Conservation (phyloP, 1,140 invertebrate species). For the Hycleus phaleratus region DNA sequence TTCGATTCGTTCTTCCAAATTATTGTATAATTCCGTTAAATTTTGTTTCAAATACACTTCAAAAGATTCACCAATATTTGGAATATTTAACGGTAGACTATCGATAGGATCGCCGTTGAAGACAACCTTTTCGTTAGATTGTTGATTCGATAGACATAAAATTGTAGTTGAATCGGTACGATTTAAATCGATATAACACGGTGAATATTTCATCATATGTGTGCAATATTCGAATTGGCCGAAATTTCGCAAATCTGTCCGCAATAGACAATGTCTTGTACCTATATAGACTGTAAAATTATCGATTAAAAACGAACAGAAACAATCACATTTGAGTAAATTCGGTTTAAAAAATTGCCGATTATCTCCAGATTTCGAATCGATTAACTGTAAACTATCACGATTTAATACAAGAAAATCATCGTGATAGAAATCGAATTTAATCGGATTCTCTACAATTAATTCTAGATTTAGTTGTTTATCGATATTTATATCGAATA, state of each 20-base stretch:
- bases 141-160: constrained; percentile 5
- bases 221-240: constrained; percentile 3
- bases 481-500: too few relatives aligned
- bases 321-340: not conserved
- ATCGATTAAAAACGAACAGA: not conserved
- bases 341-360: not conserved
- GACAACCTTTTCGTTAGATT: constrained; percentile 1
- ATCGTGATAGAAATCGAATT: too few relatives aligned
- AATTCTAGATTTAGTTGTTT: too few relatives aligned
- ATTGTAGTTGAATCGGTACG: not conserved
- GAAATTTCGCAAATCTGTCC: not conserved
- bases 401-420: too few relatives aligned
- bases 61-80: constrained; percentile 1
- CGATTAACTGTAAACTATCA: too few relatives aligned
- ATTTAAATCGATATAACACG: constrained; percentile 6
- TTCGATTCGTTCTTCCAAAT: not conserved
- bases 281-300: not conserved
- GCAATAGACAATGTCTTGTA: constrained; percentile 2
- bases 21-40: not conserved
- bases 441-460: too few relatives aligned
- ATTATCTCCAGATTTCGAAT: not conserved
- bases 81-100: constrained; percentile 5
- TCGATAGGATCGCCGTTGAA: constrained; percentile 1
- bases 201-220: constrained; percentile 1
- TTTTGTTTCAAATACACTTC: not conserved